Base-by-base conservation (phyloP, 1,140 invertebrate genomes). In the Papilio helenus region DNA sequence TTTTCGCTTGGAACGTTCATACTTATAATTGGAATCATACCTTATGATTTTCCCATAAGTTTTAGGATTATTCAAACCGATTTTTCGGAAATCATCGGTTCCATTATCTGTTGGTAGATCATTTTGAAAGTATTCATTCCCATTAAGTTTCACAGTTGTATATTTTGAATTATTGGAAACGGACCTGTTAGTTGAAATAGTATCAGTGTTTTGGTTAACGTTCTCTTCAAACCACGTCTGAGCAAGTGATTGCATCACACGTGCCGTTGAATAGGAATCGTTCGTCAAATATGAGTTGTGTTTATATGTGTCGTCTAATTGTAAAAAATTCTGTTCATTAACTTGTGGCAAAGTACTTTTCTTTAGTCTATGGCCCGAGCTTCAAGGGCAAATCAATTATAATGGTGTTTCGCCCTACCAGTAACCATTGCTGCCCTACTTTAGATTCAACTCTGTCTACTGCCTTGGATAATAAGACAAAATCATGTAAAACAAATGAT, bases 321-420 rank as follows among this genome's bases (percentile, higher is more conserved):
- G 23, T 29, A 29, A 34, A 34, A 16, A 29, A 29, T 29, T 2
- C 20, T 12, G 26, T 68, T 10, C 14, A 16, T 26, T 61, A 14
- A 61, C 26, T 68, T 29, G 5, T 39, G 34, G 34, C 34, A n/a
- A n/a, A 42, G 98, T 39, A 39, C 34, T 7, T 39, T 39, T 39
- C 7, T 39, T 7, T 8, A 39, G 5, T 39, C 5, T 39, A 8
- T 39, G 5, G 34, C 7, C 1, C 34, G 34, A 8, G 34, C 34
- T 34, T 39, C 34, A 39, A 34, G 34, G 34, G 34, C 34, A 34
- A 39, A 39, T 39, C 4, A 34, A 3, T 34, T 8, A 39, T 5
- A 7, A 39, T 39, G 3, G 7, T 39, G 8, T 39, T 39, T 7
- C 34, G 34, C 34, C 5, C 34, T 39, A 39, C 34, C 34, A 39